Conservation (phyloP, 2,888 invertebrate genomes). For the Meliscaeva auricollis region DNA sequence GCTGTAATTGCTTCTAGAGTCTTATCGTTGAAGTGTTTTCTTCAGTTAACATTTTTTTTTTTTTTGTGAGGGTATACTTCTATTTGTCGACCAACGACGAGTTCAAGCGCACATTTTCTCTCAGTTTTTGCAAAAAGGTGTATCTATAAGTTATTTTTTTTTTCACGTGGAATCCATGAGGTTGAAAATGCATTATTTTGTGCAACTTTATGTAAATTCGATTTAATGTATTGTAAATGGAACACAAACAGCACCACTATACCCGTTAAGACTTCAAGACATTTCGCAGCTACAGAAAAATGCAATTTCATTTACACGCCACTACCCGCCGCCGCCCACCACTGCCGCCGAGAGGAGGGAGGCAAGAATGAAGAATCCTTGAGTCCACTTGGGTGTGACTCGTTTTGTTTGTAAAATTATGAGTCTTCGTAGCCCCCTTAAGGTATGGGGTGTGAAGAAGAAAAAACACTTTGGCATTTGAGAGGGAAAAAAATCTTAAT, state of each 20-base stretch:
- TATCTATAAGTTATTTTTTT: slow-evolving; percentile 15
- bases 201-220: slow-evolving; percentile 60
- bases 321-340: neutral
- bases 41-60: slow-evolving; percentile 23
- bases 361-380: slow-evolving; percentile 4
- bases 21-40: slow-evolving; percentile 59
- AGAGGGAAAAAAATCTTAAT: slow-evolving; percentile 20
- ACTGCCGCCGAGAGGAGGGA: neutral
- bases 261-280: slow-evolving; percentile 4
- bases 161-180: slow-evolving; percentile 37
- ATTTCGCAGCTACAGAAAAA: slow-evolving; percentile 7
- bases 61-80: slow-evolving; percentile 26
- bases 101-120: slow-evolving; percentile 46
- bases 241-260: neutral
- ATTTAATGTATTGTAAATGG: slow-evolving; percentile 58
- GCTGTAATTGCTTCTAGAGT: slow-evolving; percentile 67
- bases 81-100: neutral
- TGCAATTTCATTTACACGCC: slow-evolving; percentile 41
- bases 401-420: slow-evolving; percentile 42
- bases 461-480: neutral
- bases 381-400: slow-evolving; percentile 51
- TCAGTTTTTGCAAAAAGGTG: slow-evolving; percentile 31
- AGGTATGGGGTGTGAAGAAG: neutral
- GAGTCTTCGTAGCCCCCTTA: neutral
- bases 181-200: slow-evolving; percentile 39